Base-by-base conservation (phyloP, 2,888 invertebrate species). In the Idaea biselata region DNA sequence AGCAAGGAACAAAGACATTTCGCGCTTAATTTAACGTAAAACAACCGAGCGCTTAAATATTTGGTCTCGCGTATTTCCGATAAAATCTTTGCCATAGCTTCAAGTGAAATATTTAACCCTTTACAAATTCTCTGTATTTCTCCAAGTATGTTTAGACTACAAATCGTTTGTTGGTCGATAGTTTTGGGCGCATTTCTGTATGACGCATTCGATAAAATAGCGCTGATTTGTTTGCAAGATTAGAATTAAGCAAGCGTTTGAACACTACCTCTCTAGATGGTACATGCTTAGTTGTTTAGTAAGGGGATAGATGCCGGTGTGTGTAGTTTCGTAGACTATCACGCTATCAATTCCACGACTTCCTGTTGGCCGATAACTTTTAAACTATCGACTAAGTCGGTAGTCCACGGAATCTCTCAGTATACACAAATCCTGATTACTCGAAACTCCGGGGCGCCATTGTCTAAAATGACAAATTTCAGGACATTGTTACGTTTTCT, bases 21-120 rank as follows among this genome's bases (percentile, higher is more conserved):
- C 44, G 14, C 44, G 14, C 44, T 44, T 44, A 44, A 44, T 44
- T 44, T 44, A 44, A 44, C 44, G 44, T 44, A 44, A 44, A 44
- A 44, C 44, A 44, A 44, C 44, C 44, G 44, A 44, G 44, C 44
- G 44, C 44, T 44, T 14, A 44, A 44, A 44, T 44, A 44, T 44
- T 44, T 44, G 44, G 44, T 44, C 44, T 44, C 44, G 44, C 44
- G 44, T 44, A 44, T 44, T 44, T 44, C 44, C 44, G 44, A 44
- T 44, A 44, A 44, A 44, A 44, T 44, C 44, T 44, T 44, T 44
- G 14, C 44, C 44, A 44, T 44, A 44, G 44, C 44, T 44, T 44
- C 44, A 14, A 44, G 44, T 44, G 44, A 44, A 44, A 44, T 44
- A 44, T 44, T 44, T 44, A 44, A 44, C 44, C 44, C 44, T 44